Evolutionary conservation across 2,113 vertebrate genomes (phyloP).

Genomic region (Pseudopodoces humilis): DNA sequence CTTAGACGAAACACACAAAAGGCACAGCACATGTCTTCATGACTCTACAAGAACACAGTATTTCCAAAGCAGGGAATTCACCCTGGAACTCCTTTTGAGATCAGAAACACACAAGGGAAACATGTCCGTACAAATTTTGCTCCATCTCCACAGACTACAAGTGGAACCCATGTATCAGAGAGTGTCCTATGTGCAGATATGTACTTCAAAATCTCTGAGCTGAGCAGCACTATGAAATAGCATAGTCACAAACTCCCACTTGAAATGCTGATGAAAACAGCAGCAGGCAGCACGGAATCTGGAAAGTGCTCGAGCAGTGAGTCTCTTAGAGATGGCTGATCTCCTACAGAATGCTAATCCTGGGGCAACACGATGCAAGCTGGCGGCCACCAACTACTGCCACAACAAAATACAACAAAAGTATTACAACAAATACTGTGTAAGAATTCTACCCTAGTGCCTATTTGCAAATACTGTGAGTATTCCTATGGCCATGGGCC

Average conservation of each 20-base stretch:
- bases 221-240: not conserved
- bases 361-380: not conserved
- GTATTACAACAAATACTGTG: not conserved
- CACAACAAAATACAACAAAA: not conserved
- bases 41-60: not conserved
- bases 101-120: not conserved
- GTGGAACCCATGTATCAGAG: not conserved
- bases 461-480: not conserved
- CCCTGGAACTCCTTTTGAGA: not conserved
- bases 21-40: not conserved
- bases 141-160: not conserved
- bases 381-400: not conserved
- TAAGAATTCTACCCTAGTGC: not conserved
- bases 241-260: not conserved
- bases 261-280: not conserved
- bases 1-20: not conserved
- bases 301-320: fast-evolving
- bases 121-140: not conserved
- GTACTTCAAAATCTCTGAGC: not conserved
- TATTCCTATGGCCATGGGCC: fast-evolving
- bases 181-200: not conserved
- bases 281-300: not conserved
- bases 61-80: not conserved
- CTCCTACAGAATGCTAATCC: not conserved
- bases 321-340: not conserved